phyloP scores from a whole-genome alignment of 2,113 vertebrate species.

The Tachysurus vachellii region DNA sequence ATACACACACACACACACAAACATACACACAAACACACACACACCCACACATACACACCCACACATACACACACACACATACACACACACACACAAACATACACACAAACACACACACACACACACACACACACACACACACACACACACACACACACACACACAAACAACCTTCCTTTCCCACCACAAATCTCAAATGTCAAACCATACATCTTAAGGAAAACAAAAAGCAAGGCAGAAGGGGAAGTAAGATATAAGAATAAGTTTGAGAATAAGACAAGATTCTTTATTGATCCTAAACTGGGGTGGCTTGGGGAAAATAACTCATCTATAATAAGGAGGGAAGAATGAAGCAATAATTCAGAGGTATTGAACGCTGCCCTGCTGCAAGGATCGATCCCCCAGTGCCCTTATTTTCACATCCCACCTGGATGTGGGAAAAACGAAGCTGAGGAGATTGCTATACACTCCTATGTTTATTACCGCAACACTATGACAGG shows the following conservation, averaged over 20 bases:
- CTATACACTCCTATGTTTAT: constrained; percentile 72
- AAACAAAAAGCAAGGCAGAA: constrained; percentile 19
- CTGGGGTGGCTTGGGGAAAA: constrained; percentile 78
- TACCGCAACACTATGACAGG: constrained; percentile 64
- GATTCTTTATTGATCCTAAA: constrained; percentile 86
- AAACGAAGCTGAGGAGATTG: constrained; percentile 47
- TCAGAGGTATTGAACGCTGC: constrained; percentile 90
- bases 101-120: background rate
- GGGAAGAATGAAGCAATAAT: constrained; percentile 98
- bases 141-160: no score
- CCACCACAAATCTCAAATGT: background rate
- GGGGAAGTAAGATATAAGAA: constrained; percentile 74
- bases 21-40: background rate
- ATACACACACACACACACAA: no score
- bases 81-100: no score
- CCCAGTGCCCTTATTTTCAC: constrained; percentile 72
- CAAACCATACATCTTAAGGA: constrained; percentile 28
- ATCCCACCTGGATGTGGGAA: constrained; percentile 70
- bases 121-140: no score
- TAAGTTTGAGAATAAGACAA: constrained; percentile 72
- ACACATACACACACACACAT: no score
- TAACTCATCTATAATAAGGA: constrained; percentile 96
- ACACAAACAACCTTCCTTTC: background rate
- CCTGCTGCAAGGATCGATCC: constrained; percentile 89
- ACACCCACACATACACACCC: no score